Base-by-base conservation (phyloP, 2,888 invertebrate genomes). In the Meteorus cinctellus region DNA sequence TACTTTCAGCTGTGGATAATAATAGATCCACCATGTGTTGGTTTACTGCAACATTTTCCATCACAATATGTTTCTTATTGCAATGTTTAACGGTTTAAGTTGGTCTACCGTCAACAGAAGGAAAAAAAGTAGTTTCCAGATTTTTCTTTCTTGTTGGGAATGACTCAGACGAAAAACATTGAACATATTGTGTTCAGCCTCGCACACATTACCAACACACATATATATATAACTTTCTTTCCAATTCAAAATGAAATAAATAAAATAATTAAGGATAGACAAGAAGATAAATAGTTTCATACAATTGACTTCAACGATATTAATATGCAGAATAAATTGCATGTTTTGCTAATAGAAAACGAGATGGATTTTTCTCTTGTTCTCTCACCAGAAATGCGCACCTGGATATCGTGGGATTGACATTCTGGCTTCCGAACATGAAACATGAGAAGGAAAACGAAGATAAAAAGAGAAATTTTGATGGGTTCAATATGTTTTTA, bases 331-430 rank as follows among this genome's bases (percentile, higher is more conserved):
- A 36, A 63, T 72, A 67, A 60, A 62, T 77, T 75, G 69, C 74
- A 69, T 78, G 66, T 76, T 77, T 48, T 70, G 76, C 73, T 55
- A 67, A 70, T 71, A 62, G 27, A n/a, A 34, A 45, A 34, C 31
- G 45, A 45, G 31, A 67, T 65, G 1, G 34, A 8, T 75, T 77
- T 59, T 71, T 74, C 75, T 74, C 41, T 62, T 51, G 10, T 72
- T 71, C 63, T 74, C n/a, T 67, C 66, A 45, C 24, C 66, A 66
- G 67, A 48, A 68, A 27, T 74, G 69, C 72, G 63, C 81, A 81
- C 78, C 79, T 81, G 81, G 81, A 74, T 63, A 60, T 48, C 59
- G 51, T 72, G 72, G 75, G 79, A 81, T 81, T 79, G 81, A 75
- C 73, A 55, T 59, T 51, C 24, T 4, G 36, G 55, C 16, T 29